Percentiles rank a stretch among this genome's conserved stretches.
These are phyloP conservation scores for Pocillopora grandis DNA, from an alignment of 92 coral and sea anemone genomes.

Conservation along the genomic window DNA sequence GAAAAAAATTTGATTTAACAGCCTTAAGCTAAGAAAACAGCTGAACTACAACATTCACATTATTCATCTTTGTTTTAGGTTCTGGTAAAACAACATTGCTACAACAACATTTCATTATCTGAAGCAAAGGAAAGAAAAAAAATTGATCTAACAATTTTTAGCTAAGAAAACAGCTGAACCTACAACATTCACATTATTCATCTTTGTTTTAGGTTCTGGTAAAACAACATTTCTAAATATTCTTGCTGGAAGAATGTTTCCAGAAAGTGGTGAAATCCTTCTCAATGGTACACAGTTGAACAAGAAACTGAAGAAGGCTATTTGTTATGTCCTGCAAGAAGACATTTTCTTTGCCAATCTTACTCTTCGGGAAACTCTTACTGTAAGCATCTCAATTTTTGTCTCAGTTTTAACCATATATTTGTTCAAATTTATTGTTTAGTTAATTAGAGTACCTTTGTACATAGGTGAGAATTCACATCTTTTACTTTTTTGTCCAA, in stretches of 20 bases:
- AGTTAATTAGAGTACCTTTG: not conserved
- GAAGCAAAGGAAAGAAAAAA: no score
- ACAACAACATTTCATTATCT: no score
- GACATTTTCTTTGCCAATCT: constrained; percentile 90
- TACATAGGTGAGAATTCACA: no score
- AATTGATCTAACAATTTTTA: no score
- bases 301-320: constrained; percentile 80
- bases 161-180: not conserved
- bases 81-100: constrained; percentile 95
- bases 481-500: no score
- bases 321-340: constrained; percentile 91
- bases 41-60: not conserved
- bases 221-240: constrained; percentile 91
- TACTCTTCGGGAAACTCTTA: constrained; percentile 90
- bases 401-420: not conserved
- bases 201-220: constrained; percentile 72
- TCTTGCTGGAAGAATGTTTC: constrained; percentile 82
- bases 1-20: no score
- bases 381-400: constrained; percentile 53
- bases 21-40: no score
- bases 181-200: not conserved
- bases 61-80: constrained; percentile 43
- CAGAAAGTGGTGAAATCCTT: constrained; percentile 83
- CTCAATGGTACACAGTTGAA: constrained; percentile 84
- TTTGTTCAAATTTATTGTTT: not conserved